Conservation (phyloP, 2,888 invertebrate genomes). For the Meiosimyza platycephala region DNA sequence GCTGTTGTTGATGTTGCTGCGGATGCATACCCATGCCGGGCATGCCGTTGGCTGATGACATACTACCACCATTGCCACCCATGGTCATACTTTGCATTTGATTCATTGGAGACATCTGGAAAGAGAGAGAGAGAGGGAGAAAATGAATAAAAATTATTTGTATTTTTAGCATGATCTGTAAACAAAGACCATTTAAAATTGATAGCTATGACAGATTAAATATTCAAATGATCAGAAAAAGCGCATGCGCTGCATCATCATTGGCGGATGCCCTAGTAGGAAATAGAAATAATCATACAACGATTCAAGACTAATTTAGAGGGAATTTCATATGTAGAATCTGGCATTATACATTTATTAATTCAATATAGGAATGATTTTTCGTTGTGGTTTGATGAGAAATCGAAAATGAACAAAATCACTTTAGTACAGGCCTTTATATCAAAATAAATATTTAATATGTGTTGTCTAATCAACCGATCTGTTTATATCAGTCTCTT, state of each 20-base stretch:
- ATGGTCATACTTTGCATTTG: slow-evolving; percentile 82
- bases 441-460: not conserved
- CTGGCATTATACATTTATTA: too few species aligned
- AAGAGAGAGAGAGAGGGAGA: slow-evolving; percentile 24
- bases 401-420: too few species aligned
- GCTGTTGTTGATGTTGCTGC: slow-evolving; percentile 63
- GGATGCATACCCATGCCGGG: slow-evolving; percentile 70
- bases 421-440: not conserved
- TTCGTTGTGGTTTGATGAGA: too few species aligned
- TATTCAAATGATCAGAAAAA: too few species aligned
- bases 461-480: not conserved
- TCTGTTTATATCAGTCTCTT: too few species aligned
- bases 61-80: slow-evolving; percentile 65
- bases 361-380: too few species aligned
- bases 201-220: too few species aligned
- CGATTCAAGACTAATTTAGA: not conserved
- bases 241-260: too few species aligned
- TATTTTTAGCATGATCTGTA: not conserved
- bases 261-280: too few species aligned
- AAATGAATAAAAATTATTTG: not conserved
- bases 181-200: not conserved
- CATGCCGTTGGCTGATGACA: slow-evolving; percentile 48
- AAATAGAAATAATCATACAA: not conserved
- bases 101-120: slow-evolving; percentile 78
- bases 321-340: too few species aligned